Evolutionary conservation across 2,888 invertebrate genomes (phyloP), one percentile per base, ranked within the genome.

Genomic region (Eupelmus urozonus): DNA sequence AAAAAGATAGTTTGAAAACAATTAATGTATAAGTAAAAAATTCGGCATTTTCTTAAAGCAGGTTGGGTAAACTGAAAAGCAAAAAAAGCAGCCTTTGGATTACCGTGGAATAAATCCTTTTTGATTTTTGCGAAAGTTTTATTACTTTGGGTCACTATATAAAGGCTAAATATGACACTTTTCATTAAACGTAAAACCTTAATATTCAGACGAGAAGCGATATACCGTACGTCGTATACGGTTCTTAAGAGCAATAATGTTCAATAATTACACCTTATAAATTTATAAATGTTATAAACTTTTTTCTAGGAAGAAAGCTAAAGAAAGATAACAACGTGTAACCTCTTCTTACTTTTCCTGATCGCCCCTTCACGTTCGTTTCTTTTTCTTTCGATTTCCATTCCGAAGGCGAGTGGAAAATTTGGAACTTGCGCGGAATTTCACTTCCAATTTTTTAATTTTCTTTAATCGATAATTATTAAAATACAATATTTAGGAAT

Each of bases 231-330:
- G 62, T 75, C 78, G 72, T 59, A 75, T 70, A 72, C 71, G 62
- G 23, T 16, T 66, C 75, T 72, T 81, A 81, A 84, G 82, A 85
- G 83, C 84, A 85, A 85, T 86, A 82, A 87, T 84, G 85, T 85
- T 85, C 83, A 85, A 83, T 88, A 87, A 88, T 88, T 88, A 88
- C 87, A 88, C 84, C 85, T 88, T 88, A 88, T 85, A 88, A 88
- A 88, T 88, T 88, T 88, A 88, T 88, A 88, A 88, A 88, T 88
- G 85, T 88, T 88, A 87, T 85, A 87, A 87, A 87, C 83, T 84
- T 86, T 84, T 85, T 84, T 83, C 82, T 84, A 85, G 83, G 84
- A 84, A 83, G 82, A 83, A 82, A 81, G 78, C 66, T 69, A 81
- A 81, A 82, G 84, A 86, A 87, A 88, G 85, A 84, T 87, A 88